Evolutionary conservation across 1,140 invertebrate genomes (phyloP).

Genomic region (Hylaeus anthracinus): DNA sequence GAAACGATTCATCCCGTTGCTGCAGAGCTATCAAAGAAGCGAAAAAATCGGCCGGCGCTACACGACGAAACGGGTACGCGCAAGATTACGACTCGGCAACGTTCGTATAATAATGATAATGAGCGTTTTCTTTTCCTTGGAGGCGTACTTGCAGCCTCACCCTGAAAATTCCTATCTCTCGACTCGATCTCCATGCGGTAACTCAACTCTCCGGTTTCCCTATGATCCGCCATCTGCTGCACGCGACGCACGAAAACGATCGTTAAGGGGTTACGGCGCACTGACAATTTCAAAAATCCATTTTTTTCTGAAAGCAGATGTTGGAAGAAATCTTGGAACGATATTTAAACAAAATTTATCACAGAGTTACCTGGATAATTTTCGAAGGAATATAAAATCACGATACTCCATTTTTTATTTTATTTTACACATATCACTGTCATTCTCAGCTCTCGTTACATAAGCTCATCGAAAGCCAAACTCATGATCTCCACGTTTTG

Average conservation of each 20-base stretch:
- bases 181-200: slow-evolving; percentile 17
- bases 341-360: too few relatives aligned
- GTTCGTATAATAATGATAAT: slow-evolving; percentile 34
- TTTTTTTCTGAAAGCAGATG: too few relatives aligned
- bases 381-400: too few relatives aligned
- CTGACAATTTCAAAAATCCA: too few relatives aligned
- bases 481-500: too few relatives aligned
- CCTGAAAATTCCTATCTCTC: slow-evolving; percentile 38
- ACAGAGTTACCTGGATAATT: too few relatives aligned
- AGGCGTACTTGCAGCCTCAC: slow-evolving; percentile 8
- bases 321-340: too few relatives aligned
- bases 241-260: slow-evolving; percentile 20
- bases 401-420: too few relatives aligned
- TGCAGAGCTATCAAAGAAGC: slow-evolving; percentile 15
- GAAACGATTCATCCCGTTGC: slow-evolving; percentile 29
- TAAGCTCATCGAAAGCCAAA: too few relatives aligned
- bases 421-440: too few relatives aligned
- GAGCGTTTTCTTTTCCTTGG: slow-evolving; percentile 8
- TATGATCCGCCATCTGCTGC: slow-evolving; percentile 16
- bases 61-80: neutral
- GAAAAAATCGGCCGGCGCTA: neutral
- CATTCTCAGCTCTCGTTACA: too few relatives aligned
- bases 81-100: slow-evolving; percentile 30
- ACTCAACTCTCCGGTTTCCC: neutral
- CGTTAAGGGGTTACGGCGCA: neutral